Evolutionary conservation across 2,888 invertebrate species (phyloP), one percentile per base, ranked within the genome.

Genomic region (Apoda limacodes): DNA sequence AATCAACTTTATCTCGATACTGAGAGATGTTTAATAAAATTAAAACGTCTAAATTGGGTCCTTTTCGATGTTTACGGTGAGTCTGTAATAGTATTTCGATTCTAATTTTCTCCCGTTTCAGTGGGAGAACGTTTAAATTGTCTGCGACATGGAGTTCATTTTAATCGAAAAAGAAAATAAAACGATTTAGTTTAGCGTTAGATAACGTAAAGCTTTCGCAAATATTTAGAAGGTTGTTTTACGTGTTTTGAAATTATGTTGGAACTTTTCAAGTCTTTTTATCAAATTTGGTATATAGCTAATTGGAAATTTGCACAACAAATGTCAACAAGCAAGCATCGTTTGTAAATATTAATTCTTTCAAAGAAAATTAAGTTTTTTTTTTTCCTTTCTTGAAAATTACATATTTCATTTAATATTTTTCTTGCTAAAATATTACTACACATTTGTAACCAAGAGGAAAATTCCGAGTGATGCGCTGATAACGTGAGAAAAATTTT

Each of bases 11-110:
- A 75, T 74, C 67, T 67, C 56, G 58, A 7, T 55, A 65, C 58
- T 51, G 61, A 60, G 65, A 68, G 74, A 67, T 68, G 70, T 69
- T 75, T 71, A 74, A 74, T 76, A 74, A 76, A 76, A 78, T 78
- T 75, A 75, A 76, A 76, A 70, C 52, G 69, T 68, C 61, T 56
- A 62, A 63, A 57, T 55, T 51, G 55, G 57, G 55, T 45, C 59
- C 56, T 58, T 61, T 61, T 59, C 61, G 54, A 68, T 74, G 66
- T 72, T 69, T 67, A 69, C 59, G 53, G 52, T 58, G 50, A 55
- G 58, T 57, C 50, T 56, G 53, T 58, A 61, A 63, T 59, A 54
- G 65, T 62, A 68, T 71, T 70, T 60, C 57, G 52, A 70, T 71
- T 68, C 56, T 53, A 60, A 69, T 64, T 64, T 63, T 60, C 48